A percentile compares a stretch with the other conserved stretches of the same genome.
These are phyloP conservation scores for Dryobota labecula DNA, from an alignment of 2,888 invertebrate genomes.

Conservation along the genomic window DNA sequence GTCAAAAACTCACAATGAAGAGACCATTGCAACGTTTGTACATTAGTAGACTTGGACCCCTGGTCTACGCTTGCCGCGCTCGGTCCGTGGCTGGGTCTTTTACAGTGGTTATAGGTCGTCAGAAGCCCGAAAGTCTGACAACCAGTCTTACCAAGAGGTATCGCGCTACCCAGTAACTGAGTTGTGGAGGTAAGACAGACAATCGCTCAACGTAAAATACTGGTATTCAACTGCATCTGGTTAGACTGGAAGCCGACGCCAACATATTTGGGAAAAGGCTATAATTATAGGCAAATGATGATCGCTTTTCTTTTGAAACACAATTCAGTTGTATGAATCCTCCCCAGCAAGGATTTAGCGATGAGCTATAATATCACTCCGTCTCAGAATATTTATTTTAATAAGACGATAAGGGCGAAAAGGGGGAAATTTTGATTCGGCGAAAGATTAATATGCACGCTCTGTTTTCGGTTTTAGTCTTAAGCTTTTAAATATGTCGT, in stretches of 20 bases:
- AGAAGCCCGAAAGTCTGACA: no score
- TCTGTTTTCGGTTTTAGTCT: neutral
- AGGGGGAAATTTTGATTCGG: conserved; percentile 55
- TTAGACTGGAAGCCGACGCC: neutral
- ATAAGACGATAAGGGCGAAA: conserved; percentile 76
- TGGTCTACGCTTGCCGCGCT: neutral
- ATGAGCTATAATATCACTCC: conserved; percentile 72
- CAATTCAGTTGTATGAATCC: conserved; percentile 66
- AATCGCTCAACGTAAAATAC: no score
- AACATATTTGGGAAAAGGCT: neutral
- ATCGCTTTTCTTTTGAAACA: conserved; percentile 66
- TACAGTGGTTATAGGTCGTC: no score
- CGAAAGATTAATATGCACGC: conserved; percentile 62
- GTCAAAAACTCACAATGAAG: no score
- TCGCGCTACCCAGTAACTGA: no score
- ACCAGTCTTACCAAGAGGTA: no score
- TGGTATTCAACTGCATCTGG: no score
- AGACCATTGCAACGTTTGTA: no score
- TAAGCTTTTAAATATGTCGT: neutral
- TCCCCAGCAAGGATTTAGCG: conserved; percentile 61
- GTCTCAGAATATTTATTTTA: conserved; percentile 80
- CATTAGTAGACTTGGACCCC: no score
- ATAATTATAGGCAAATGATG: no score
- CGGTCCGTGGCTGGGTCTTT: no score
- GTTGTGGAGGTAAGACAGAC: no score